Evolutionary conservation across 2,113 vertebrate genomes (phyloP).

Genomic region (Clarias batrachus): DNA sequence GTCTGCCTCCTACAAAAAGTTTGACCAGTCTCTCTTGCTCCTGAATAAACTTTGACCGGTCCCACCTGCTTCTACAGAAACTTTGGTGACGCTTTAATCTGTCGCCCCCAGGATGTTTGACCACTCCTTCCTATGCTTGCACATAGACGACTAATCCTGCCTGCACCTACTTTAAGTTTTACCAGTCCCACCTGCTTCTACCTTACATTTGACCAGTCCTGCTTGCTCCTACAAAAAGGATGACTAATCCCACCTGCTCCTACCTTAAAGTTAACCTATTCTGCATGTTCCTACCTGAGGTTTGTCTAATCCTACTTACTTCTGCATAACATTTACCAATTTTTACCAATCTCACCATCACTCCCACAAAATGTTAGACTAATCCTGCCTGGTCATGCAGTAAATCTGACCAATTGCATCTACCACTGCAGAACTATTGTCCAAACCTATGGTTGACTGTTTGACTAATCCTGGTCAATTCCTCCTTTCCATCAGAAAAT

Average conservation of each 20-base stretch:
- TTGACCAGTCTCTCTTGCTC: not conserved
- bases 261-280: not conserved
- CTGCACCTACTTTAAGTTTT: too few species aligned
- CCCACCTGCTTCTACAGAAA: not conserved
- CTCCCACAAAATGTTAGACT: too few species aligned
- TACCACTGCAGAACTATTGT: not conserved
- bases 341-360: too few species aligned
- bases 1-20: not conserved
- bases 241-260: not conserved
- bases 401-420: not conserved
- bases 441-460: too few species aligned
- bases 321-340: too few species aligned
- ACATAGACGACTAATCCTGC: too few species aligned
- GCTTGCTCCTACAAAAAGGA: not conserved
- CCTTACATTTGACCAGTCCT: too few species aligned
- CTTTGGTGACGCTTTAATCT: not conserved
- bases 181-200: too few species aligned
- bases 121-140: not conserved
- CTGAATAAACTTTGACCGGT: not conserved
- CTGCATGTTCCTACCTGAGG: not conserved
- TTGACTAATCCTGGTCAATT: not conserved
- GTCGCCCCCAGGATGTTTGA: too few species aligned
- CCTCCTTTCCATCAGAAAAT: too few species aligned
- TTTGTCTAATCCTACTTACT: not conserved
- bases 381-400: too few species aligned